Conservation (phyloP, 2,113 vertebrate species). For the Eudyptes chrysolophus region DNA sequence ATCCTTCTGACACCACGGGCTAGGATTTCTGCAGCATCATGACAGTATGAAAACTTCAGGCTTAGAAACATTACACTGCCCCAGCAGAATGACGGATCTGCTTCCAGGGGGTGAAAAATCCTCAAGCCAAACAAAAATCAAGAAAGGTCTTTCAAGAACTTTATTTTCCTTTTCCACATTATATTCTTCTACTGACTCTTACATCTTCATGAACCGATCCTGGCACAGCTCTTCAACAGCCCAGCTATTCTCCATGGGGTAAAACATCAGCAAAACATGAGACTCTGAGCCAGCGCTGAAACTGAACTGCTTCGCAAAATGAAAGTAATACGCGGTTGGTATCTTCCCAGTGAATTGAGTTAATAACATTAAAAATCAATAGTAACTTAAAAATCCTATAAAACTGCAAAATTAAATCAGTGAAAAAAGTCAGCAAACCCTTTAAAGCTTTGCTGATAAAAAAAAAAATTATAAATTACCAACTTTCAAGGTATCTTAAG, state of each 20-base stretch:
- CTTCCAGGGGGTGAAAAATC: not conserved
- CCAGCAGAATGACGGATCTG: not conserved
- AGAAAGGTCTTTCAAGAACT: not conserved
- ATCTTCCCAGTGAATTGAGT: not conserved
- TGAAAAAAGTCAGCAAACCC: not conserved
- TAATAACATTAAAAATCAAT: not conserved
- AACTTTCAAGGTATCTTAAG: not conserved
- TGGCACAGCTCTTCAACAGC: not conserved
- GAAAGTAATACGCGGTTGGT: not conserved
- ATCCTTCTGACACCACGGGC: not conserved
- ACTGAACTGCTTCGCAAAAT: not conserved
- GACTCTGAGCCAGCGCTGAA: not conserved
- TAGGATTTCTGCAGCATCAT: not conserved
- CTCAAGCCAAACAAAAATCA: not conserved
- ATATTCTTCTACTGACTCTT: not conserved
- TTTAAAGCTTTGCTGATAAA: not conserved
- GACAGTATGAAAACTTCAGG: not conserved
- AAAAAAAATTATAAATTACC: not conserved
- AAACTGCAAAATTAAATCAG: fast-evolving
- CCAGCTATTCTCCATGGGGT: not conserved
- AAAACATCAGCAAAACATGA: not conserved
- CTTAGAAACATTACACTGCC: not conserved
- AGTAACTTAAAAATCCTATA: not conserved
- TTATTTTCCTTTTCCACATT: not conserved
- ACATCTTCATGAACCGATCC: not conserved